phyloP scores from a whole-genome alignment of 2,113 vertebrate genomes.

The Indicator indicator region DNA sequence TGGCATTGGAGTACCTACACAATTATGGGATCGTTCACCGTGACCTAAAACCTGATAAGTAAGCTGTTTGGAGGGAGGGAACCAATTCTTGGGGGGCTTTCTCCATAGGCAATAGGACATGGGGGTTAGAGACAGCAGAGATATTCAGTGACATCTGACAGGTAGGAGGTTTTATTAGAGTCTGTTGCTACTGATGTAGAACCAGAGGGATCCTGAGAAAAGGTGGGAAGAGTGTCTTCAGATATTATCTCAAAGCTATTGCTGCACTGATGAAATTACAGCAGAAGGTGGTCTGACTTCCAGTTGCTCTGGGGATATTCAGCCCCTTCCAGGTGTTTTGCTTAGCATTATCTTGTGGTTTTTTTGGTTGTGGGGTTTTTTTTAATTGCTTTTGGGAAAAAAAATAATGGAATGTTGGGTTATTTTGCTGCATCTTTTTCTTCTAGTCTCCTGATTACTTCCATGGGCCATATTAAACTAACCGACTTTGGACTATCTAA shows the following conservation, averaged over 20 bases:
- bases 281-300: not conserved
- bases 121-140: not conserved
- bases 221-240: not conserved
- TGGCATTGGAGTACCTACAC: conserved; percentile 95
- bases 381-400: not conserved
- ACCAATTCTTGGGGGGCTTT: not conserved
- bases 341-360: not conserved
- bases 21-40: conserved; percentile 98
- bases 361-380: not conserved
- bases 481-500: conserved; percentile 98
- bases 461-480: conserved; percentile 96
- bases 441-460: conserved; percentile 95
- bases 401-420: not conserved
- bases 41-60: conserved; percentile 99
- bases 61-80: not conserved
- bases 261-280: not conserved
- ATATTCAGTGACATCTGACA: not conserved
- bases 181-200: not conserved
- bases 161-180: not conserved
- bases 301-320: not conserved
- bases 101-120: not conserved
- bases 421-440: conserved; percentile 2
- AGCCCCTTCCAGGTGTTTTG: not conserved
- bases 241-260: not conserved
- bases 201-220: not conserved